A percentile compares a stretch with the other conserved stretches of the same genome.
Evolutionary conservation across 2,888 invertebrate species (phyloP).

Genomic region (Aspidapion aeneum): DNA sequence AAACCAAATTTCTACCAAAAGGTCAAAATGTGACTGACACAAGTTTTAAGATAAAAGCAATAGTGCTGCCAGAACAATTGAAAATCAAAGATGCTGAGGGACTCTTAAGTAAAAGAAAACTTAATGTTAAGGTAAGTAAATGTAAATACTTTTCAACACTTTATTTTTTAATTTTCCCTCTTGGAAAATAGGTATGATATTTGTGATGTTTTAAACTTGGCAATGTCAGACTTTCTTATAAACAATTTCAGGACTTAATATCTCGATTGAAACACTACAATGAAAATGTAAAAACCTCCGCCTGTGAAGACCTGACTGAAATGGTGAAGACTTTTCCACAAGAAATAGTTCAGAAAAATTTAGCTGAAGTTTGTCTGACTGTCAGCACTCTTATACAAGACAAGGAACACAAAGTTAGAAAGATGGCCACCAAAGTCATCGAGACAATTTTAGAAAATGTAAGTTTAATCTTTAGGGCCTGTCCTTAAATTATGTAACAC

Average conservation of each 20-base stretch:
- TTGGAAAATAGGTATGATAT: too few species aligned
- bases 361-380: slow-evolving; percentile 66
- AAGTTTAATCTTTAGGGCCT: too few species aligned
- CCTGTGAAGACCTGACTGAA: slow-evolving; percentile 59
- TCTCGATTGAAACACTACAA: slow-evolving; percentile 74
- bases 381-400: slow-evolving; percentile 69
- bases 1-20: slow-evolving; percentile 74
- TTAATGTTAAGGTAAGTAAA: slow-evolving; percentile 60
- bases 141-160: neutral
- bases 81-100: slow-evolving; percentile 51
- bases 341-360: slow-evolving; percentile 45
- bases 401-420: slow-evolving; percentile 61
- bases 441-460: slow-evolving; percentile 47
- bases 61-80: slow-evolving; percentile 77
- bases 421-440: slow-evolving; percentile 56
- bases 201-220: too few species aligned
- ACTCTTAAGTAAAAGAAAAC: slow-evolving; percentile 63
- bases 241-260: slow-evolving; percentile 57
- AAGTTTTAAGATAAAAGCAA: slow-evolving; percentile 84
- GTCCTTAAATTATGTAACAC: too few species aligned
- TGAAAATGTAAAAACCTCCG: slow-evolving; percentile 62
- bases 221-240: too few species aligned
- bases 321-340: slow-evolving; percentile 50
- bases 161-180: too few species aligned
- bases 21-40: slow-evolving; percentile 88